Percentiles rank a stretch among this genome's conserved stretches.
These are phyloP conservation scores for Gobio gobio DNA, from an alignment of 2,113 vertebrate genomes.

Conservation along the genomic window DNA sequence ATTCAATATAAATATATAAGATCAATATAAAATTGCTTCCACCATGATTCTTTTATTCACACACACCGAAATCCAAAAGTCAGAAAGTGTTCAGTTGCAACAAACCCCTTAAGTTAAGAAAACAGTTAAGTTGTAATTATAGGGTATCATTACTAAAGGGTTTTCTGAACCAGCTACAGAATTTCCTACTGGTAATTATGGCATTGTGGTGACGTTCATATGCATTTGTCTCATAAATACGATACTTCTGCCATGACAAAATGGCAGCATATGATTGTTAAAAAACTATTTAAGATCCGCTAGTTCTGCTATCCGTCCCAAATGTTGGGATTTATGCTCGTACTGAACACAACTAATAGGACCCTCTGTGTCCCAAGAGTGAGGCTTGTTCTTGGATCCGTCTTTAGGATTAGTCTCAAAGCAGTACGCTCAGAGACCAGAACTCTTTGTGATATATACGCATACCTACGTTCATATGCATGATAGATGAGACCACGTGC, in stretches of 20 bases:
- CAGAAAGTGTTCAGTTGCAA: conserved; percentile 1
- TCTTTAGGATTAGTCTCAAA: conserved; percentile 4
- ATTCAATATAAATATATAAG: background rate
- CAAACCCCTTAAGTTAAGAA: background rate
- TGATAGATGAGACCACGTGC: conserved; percentile 12
- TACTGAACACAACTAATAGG: conserved; percentile 6
- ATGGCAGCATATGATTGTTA: conserved; percentile 30
- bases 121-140: background rate
- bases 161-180: background rate
- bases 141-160: background rate
- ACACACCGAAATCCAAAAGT: background rate
- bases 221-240: background rate
- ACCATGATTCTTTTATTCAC: background rate
- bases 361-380: background rate
- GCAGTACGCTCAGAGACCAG: background rate
- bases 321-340: conserved; percentile 25
- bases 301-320: background rate
- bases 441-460: conserved; percentile 9
- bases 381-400: conserved; percentile 8
- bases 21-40: background rate
- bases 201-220: background rate
- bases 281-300: conserved; percentile 3
- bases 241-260: background rate
- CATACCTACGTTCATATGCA: conserved; percentile 10
- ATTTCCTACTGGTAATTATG: conserved; percentile 5